These are phyloP conservation scores for Axinella damicornis DNA, from an alignment of 37 sponge, comb jelly and placozoan genomes.

Conservation along the genomic window DNA sequence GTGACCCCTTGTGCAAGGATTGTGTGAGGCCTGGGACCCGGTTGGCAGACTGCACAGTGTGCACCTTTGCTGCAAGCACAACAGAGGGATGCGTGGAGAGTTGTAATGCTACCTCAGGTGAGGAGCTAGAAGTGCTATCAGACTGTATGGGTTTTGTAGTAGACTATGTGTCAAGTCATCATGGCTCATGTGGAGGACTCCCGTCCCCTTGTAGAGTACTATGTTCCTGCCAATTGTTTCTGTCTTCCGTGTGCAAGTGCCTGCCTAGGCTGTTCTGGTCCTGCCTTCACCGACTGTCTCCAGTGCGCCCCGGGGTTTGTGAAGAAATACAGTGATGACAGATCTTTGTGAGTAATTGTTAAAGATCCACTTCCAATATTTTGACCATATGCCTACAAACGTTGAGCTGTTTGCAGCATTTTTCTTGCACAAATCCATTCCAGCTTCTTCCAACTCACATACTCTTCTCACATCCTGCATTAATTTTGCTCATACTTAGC, in stretches of 20 bases:
- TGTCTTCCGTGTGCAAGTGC: slow-evolving; percentile 26
- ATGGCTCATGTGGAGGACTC: no score
- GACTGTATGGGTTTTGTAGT: no score
- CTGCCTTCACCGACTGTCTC: slow-evolving; percentile 30
- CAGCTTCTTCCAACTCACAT: no score
- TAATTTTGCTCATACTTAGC: no score
- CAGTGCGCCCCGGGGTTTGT: neutral
- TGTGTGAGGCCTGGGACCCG: slow-evolving; percentile 33
- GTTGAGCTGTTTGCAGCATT: no score
- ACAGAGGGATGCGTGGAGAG: slow-evolving; percentile 11
- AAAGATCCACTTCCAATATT: no score
- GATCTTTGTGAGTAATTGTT: no score
- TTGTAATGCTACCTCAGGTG: slow-evolving; percentile 1
- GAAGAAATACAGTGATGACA: neutral
- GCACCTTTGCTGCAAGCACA: neutral
- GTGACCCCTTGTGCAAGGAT: slow-evolving; percentile 40
- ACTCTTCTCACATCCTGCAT: no score
- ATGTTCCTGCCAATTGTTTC: slow-evolving; percentile 2
- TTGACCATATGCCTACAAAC: no score
- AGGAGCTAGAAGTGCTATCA: neutral
- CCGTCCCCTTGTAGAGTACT: slow-evolving; percentile 22
- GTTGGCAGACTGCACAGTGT: neutral
- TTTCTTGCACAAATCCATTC: no score
- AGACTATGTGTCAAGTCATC: no score
- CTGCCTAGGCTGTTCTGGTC: slow-evolving; percentile 49